phyloP scores from a whole-genome alignment of 2,797 vertebrate genomes.

The Cossypha caffra region DNA sequence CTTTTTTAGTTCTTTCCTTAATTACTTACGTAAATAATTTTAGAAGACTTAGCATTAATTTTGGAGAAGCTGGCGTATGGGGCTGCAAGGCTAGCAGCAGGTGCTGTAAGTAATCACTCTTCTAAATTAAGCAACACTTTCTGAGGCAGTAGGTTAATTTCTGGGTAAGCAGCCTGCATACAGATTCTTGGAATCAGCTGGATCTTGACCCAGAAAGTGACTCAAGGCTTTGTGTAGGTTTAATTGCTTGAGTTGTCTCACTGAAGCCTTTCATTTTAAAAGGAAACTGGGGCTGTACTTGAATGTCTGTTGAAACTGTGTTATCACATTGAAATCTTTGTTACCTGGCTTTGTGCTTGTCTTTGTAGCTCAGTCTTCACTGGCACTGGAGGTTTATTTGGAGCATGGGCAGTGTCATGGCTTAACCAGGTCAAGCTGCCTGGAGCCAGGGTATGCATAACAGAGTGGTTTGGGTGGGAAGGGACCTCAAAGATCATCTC shows the following conservation, averaged over 20 bases:
- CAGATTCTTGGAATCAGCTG: slow-evolving; percentile 9
- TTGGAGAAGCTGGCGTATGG: neutral
- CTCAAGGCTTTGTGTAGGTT: neutral
- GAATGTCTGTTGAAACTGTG: neutral
- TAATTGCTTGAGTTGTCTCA: neutral
- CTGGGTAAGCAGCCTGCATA: neutral
- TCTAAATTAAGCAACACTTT: slow-evolving; percentile 49
- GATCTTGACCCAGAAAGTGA: neutral
- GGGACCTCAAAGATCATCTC: neutral
- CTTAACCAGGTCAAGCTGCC: neutral
- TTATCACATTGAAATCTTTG: rapidly evolving
- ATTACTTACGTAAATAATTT: slow-evolving; percentile 50
- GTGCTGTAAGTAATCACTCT: slow-evolving; percentile 52
- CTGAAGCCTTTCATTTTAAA: neutral
- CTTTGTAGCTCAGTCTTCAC: neutral
- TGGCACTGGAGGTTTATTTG: neutral
- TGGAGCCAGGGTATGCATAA: neutral
- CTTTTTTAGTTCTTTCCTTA: slow-evolving; percentile 30
- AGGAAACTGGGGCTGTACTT: neutral
- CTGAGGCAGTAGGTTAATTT: slow-evolving; percentile 57
- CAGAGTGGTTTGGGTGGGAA: neutral
- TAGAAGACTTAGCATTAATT: neutral
- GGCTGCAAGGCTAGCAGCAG: slow-evolving; percentile 34
- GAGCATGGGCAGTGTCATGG: neutral
- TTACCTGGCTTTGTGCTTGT: neutral